phyloP scores from a whole-genome alignment of 2,113 vertebrate species.

The Pao palembangensis region DNA sequence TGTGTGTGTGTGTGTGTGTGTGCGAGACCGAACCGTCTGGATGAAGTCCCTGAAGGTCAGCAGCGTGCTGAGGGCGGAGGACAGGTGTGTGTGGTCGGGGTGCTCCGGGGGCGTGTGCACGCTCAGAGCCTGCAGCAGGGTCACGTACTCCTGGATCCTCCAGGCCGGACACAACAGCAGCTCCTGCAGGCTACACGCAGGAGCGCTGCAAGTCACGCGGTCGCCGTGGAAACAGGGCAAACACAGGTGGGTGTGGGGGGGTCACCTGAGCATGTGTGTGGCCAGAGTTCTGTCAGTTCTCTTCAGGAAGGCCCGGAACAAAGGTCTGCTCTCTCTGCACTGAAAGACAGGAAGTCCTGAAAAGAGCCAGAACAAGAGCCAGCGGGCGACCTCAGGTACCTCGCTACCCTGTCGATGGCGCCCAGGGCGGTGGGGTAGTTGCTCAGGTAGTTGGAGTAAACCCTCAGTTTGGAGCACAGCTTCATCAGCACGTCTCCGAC shows the following conservation, averaged over 20 bases:
- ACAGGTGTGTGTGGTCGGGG: conserved; percentile 70
- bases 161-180: conserved; percentile 78
- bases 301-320: conserved; percentile 82
- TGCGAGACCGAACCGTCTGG: conserved; percentile 66
- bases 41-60: conserved; percentile 71
- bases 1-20: not conserved
- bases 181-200: conserved; percentile 78
- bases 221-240: not conserved
- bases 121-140: conserved; percentile 76
- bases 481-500: conserved; percentile 76
- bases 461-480: conserved; percentile 73
- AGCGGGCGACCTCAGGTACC: too few species aligned
- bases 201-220: not conserved
- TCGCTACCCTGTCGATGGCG: conserved; percentile 79
- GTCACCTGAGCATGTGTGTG: conserved; percentile 83
- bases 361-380: too few species aligned
- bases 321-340: conserved; percentile 79
- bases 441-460: conserved; percentile 80
- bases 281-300: conserved; percentile 73
- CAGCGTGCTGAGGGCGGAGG: conserved; percentile 69
- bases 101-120: conserved; percentile 76
- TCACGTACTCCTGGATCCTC: conserved; percentile 80
- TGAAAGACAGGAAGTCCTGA: conserved; percentile 31
- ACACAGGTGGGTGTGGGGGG: not conserved
- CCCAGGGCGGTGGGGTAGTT: conserved; percentile 77